phyloP scores from a whole-genome alignment of 2,113 vertebrate genomes.

The Hipposideros armiger region DNA sequence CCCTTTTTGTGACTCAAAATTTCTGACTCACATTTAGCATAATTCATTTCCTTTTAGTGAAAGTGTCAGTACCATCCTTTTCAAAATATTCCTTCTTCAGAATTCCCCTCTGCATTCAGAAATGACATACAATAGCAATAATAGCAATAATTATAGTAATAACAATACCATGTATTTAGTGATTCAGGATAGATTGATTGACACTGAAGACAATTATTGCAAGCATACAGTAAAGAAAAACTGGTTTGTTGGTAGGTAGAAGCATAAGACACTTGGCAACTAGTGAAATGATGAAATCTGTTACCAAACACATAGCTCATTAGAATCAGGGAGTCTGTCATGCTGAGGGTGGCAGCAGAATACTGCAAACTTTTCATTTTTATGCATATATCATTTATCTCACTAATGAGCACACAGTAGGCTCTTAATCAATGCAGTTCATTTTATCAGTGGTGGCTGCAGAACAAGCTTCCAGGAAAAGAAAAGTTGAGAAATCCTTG shows the following conservation, averaged over 20 bases:
- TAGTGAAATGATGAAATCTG: constrained; percentile 68
- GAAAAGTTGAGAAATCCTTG: not conserved
- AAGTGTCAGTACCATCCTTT: constrained; percentile 76
- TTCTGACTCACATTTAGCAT: constrained; percentile 75
- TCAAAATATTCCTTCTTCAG: constrained; percentile 79
- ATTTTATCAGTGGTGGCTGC: not conserved
- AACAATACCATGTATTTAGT: constrained; percentile 77
- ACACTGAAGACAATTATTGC: constrained; percentile 64
- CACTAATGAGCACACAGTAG: not conserved
- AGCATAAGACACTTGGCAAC: constrained; percentile 63
- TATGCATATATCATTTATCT: not conserved
- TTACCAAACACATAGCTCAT: constrained; percentile 64
- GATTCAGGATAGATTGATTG: constrained; percentile 76
- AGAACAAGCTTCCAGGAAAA: not conserved
- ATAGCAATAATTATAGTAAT: constrained; percentile 83
- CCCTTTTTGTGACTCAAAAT: constrained; percentile 70
- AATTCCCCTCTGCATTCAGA: constrained; percentile 74
- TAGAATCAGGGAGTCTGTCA: constrained; percentile 13
- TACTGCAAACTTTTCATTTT: not conserved
- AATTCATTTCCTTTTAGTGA: constrained; percentile 77
- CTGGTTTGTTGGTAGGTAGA: constrained; percentile 75
- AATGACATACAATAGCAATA: constrained; percentile 75
- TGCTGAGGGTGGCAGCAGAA: not conserved
- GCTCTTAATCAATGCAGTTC: not conserved
- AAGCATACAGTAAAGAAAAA: constrained; percentile 80